A percentile compares a stretch with the other conserved stretches of the same genome.
Conservation (phyloP, 2,888 invertebrate species). For the Tipula helvola region DNA sequence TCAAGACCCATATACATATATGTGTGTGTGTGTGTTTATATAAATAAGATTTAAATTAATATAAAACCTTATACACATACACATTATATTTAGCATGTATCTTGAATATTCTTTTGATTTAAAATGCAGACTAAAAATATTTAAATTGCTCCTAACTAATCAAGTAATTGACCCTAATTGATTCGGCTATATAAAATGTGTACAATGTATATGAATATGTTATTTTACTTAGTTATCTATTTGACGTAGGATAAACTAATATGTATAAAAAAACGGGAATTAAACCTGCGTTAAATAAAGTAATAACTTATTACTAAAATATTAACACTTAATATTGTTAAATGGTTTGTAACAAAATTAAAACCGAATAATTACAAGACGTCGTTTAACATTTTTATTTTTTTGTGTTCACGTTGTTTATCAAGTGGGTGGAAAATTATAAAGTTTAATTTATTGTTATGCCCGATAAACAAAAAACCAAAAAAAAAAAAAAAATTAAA, state of each 20-base stretch:
- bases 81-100: neutral
- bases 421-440: constrained; percentile 4
- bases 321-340: neutral
- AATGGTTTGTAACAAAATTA: neutral
- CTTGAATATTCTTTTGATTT: constrained; percentile 4
- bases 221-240: neutral
- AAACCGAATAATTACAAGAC: neutral
- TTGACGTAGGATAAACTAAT: neutral
- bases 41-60: neutral
- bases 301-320: constrained; percentile 4
- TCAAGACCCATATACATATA: neutral
- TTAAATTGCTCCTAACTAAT: constrained; percentile 4
- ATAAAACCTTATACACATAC: neutral
- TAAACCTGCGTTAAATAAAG: neutral
- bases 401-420: neutral
- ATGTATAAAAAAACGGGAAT: neutral
- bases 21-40: neutral
- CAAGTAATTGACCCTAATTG: constrained; percentile 4
- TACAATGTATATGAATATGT: neutral
- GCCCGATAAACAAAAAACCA: neutral
- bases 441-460: neutral
- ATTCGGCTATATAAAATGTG: neutral
- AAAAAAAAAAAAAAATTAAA: neutral
- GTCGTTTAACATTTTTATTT: neutral
- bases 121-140: neutral